phyloP scores from a whole-genome alignment of 64 coral and sea anemone species.

The Stichodactyla mertensii region DNA sequence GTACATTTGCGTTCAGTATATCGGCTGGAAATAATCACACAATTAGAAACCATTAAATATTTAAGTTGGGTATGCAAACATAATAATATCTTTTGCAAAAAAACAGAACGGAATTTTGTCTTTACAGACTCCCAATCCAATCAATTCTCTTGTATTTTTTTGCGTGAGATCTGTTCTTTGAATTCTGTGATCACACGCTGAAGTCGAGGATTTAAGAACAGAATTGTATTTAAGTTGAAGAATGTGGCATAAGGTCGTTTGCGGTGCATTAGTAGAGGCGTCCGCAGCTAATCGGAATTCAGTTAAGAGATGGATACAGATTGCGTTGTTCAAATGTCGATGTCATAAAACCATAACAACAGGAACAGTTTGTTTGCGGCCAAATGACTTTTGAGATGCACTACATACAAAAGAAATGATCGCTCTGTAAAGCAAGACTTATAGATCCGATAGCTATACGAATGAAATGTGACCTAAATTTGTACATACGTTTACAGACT shows the following conservation, averaged over 20 bases:
- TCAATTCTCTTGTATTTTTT: not conserved
- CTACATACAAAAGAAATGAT: not conserved
- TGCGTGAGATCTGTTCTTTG: not conserved
- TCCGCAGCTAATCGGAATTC: not conserved
- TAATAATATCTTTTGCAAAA: not conserved
- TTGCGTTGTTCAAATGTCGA: not conserved
- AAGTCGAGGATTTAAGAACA: not conserved
- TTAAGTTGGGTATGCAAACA: not conserved
- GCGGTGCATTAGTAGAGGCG: not conserved
- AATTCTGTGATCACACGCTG: not conserved
- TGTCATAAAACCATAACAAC: no score
- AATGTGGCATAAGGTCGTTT: not conserved
- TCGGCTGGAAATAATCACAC: not conserved
- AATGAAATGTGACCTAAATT: no score
- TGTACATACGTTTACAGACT: no score
- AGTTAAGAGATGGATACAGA: not conserved
- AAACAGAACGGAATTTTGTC: not conserved
- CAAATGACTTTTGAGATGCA: not conserved
- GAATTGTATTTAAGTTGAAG: not conserved
- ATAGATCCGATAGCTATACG: no score
- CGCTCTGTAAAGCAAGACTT: no score
- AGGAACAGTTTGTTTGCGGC: not conserved
- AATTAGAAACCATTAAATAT: slow-evolving; percentile 2
- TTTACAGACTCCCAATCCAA: not conserved
- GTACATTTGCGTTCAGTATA: not conserved